Percentiles rank a stretch among this genome's conserved stretches.
Conservation (phyloP, 2,888 invertebrate genomes). For the Sipunculus nudus region DNA sequence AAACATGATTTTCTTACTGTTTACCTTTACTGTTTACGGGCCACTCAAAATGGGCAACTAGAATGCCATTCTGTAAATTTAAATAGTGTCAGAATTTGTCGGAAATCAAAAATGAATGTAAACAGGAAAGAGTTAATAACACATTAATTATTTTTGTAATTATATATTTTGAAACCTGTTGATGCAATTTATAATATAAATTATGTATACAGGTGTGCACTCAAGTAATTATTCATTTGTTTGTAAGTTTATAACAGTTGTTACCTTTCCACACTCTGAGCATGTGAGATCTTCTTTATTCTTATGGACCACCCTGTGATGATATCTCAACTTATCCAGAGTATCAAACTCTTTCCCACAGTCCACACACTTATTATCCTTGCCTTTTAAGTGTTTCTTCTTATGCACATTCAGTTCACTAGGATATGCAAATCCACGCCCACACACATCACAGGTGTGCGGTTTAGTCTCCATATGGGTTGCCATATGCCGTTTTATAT, state of each 20-base stretch:
- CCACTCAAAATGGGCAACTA: too few relatives aligned
- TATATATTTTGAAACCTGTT: too few relatives aligned
- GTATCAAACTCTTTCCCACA: constrained; percentile 51
- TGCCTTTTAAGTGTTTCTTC: constrained; percentile 45
- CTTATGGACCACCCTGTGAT: constrained; percentile 44
- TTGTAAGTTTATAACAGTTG: background rate
- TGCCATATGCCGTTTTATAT: constrained; percentile 63
- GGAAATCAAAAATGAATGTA: too few relatives aligned
- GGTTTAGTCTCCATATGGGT: constrained; percentile 58
- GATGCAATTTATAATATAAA: too few relatives aligned
- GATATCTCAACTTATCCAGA: constrained; percentile 47
- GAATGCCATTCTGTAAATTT: too few relatives aligned
- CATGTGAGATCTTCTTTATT: constrained; percentile 51
- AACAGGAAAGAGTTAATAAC: too few relatives aligned
- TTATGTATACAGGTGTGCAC: background rate
- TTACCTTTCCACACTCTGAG: constrained; percentile 46
- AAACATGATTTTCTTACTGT: too few relatives aligned
- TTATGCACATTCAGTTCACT: constrained; percentile 59
- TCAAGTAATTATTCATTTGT: background rate
- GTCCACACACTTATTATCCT: constrained; percentile 48
- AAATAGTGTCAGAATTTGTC: too few relatives aligned
- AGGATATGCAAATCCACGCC: constrained; percentile 59
- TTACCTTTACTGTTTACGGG: too few relatives aligned
- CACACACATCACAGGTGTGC: constrained; percentile 58
- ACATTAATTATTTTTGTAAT: too few relatives aligned